Evolutionary conservation across 1,140 invertebrate genomes (phyloP), one percentile per base, ranked within the genome.

Genomic region (Orius insidiosus): DNA sequence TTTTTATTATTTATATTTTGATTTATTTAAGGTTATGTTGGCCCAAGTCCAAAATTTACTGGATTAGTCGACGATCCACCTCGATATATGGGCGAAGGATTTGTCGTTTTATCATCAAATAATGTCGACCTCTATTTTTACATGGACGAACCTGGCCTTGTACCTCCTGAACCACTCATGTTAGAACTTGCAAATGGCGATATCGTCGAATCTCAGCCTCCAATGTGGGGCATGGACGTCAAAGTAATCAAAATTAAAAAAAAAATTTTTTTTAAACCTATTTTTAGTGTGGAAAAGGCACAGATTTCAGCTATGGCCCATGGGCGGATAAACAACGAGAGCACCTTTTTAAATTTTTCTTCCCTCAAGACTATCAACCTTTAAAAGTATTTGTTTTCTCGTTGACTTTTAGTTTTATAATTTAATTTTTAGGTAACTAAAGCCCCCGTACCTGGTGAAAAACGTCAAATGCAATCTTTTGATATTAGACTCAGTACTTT

Each of bases 241-340:
- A 93, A 93, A 54, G 64, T 66, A 57, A 10, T 4, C 14, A 36
- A 40, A 24, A 37, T 19, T 24, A 16, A 24, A 13, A 10, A 49
- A 35, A 34, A 18, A 2, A 11, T 6, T 14, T 6, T 19, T 45
- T 39, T 39, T n/a, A 31, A 36, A 36, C 35, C 45, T 10, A 45
- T 43, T 49, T 56, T 33, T 47, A 67, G 62, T 96, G 90, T 69
- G 86, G 90, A 2, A 94, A 95, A 68, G 90, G 81, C 15, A 98
- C 94, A 34, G 88, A 97, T 60, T 90, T 97, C 55, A 94, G 89
- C 62, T 97, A 96, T 58, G 94, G 94, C 2, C 93, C 95, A 3
- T 98, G 93, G 93, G 92, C 90, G 5, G 94, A 98, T 62, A 70
- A 92, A 35, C 94, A 98, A 62, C 71, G 93, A 48, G 92, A 96